Conservation (phyloP, 2,797 vertebrate species). For the Oophaga sylvatica region DNA sequence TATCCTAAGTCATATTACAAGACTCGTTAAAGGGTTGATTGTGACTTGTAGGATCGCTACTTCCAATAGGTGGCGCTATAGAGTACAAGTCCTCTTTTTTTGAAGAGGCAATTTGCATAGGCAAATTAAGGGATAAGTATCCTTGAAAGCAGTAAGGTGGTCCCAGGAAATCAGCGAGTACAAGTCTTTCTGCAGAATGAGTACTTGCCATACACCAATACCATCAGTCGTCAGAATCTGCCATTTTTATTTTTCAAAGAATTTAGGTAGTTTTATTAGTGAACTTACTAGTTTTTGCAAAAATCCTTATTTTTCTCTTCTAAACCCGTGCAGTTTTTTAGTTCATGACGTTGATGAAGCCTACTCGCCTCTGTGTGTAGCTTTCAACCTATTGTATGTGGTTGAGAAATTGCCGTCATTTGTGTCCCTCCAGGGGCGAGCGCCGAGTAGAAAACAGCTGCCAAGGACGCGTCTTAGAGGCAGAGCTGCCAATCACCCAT, state of each 20-base stretch:
- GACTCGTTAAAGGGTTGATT: too few relatives aligned
- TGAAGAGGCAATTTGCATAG: too few relatives aligned
- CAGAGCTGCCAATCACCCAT: slow-evolving; percentile 33
- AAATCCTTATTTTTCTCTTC: background rate
- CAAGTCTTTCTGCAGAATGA: background rate
- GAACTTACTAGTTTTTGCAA: background rate
- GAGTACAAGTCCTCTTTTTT: too few relatives aligned
- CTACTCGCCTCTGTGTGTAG: slow-evolving; percentile 5
- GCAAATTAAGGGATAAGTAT: too few relatives aligned
- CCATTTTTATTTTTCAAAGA: background rate
- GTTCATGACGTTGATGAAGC: background rate
- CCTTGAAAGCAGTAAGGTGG: background rate
- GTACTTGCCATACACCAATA: background rate
- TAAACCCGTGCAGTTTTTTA: background rate
- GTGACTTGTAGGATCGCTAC: too few relatives aligned
- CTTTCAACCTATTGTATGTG: slow-evolving; percentile 20
- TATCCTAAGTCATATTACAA: too few relatives aligned
- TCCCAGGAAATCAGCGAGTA: background rate
- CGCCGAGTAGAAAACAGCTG: slow-evolving; percentile 28
- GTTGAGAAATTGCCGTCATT: slow-evolving; percentile 8
- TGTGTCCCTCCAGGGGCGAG: slow-evolving; percentile 25
- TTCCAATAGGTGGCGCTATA: too few relatives aligned
- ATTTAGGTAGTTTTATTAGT: background rate
- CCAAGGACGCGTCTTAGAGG: slow-evolving; percentile 8
- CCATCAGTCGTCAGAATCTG: background rate